Conservation (phyloP, 2,797 vertebrate genomes). For the Megaceryle alcyon region DNA sequence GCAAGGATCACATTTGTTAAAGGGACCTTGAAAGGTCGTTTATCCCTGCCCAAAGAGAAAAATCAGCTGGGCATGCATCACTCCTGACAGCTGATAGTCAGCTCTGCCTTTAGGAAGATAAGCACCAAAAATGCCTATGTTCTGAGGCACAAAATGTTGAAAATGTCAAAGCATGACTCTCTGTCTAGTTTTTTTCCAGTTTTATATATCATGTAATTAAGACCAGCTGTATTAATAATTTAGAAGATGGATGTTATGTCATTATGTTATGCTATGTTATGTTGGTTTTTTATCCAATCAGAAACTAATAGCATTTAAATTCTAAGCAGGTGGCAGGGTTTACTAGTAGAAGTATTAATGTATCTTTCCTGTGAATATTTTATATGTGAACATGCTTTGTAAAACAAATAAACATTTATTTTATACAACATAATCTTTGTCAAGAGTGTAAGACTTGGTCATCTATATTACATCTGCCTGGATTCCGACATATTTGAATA, state of each 20-base stretch:
- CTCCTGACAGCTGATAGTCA: not conserved
- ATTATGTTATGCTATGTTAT: too few relatives aligned
- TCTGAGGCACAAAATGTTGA: not conserved
- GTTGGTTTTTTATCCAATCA: not conserved
- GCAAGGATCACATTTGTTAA: not conserved
- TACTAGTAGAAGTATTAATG: not conserved
- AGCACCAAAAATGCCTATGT: not conserved
- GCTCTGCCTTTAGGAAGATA: not conserved
- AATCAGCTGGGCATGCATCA: not conserved
- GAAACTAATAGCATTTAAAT: not conserved
- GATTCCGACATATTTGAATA: not conserved
- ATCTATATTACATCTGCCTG: not conserved
- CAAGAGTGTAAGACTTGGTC: not conserved
- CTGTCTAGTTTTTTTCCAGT: not conserved
- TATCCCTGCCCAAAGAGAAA: not conserved
- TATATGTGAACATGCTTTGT: not conserved
- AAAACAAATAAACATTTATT: not conserved
- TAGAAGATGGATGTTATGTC: not conserved
- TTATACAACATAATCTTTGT: not conserved
- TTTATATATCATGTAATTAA: not conserved
- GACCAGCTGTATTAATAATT: not conserved
- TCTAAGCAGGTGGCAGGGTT: fast-evolving
- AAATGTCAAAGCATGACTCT: not conserved
- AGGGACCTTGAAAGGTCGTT: not conserved
- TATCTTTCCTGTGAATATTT: not conserved